phyloP scores from a whole-genome alignment of 2,113 vertebrate genomes.

The Ageneiosus marmoratus region DNA sequence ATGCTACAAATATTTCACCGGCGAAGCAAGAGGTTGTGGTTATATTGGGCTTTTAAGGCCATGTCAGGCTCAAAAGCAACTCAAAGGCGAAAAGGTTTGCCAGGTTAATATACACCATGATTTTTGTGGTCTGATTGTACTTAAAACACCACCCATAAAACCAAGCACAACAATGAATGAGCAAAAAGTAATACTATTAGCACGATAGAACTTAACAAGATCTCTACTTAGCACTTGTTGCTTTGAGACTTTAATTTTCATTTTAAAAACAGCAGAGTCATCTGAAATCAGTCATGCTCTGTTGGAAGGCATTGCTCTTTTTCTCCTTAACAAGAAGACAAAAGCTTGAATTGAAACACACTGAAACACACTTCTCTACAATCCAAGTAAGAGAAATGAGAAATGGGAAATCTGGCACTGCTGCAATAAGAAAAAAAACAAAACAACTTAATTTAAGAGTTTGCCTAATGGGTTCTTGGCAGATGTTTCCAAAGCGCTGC shows the following conservation, averaged over 20 bases:
- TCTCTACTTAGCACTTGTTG: background rate
- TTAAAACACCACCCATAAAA: background rate
- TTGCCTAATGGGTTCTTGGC: constrained; percentile 37
- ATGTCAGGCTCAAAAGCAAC: background rate
- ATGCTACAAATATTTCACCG: background rate
- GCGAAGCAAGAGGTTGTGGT: background rate
- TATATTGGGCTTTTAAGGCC: background rate
- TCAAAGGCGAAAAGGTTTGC: background rate
- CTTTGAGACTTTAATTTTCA: background rate
- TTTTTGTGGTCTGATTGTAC: background rate
- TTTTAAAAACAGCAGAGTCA: constrained; percentile 6
- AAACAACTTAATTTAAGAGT: constrained; percentile 16
- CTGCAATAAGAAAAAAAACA: background rate
- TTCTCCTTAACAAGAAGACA: background rate
- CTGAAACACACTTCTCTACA: background rate
- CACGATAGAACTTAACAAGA: background rate
- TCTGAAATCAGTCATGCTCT: constrained; percentile 27
- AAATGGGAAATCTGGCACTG: background rate
- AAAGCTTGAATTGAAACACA: background rate
- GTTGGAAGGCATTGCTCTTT: background rate
- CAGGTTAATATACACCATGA: too few species aligned
- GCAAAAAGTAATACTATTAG: background rate
- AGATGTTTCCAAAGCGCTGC: constrained; percentile 4
- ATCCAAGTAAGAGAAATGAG: background rate
- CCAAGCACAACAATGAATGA: background rate